These are phyloP conservation scores for Chironomus striatipennis DNA, from an alignment of 1,140 invertebrate species.

Conservation along the genomic window DNA sequence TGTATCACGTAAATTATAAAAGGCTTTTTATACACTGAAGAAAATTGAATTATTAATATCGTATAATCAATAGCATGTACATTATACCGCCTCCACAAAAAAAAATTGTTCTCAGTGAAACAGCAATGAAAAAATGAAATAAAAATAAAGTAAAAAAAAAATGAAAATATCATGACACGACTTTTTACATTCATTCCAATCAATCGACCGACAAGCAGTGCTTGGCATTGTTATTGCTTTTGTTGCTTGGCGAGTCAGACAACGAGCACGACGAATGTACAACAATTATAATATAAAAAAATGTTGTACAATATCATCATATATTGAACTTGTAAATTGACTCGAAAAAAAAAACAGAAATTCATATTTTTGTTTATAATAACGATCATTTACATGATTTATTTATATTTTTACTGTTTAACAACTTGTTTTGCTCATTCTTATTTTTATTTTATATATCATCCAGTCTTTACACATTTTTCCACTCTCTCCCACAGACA, in stretches of 20 bases:
- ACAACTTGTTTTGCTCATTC: conserved; percentile 18
- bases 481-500: too few relatives aligned
- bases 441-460: too few relatives aligned
- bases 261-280: not conserved
- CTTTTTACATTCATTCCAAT: not conserved
- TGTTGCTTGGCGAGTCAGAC: not conserved
- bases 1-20: too few relatives aligned
- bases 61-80: too few relatives aligned
- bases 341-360: not conserved
- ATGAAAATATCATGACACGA: not conserved
- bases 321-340: not conserved
- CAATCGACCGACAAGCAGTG: not conserved
- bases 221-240: not conserved
- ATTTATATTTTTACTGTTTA: conserved; percentile 6
- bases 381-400: conserved; percentile 20
- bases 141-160: not conserved
- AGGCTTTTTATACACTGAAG: too few relatives aligned
- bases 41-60: too few relatives aligned
- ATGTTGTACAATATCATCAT: conserved; percentile 3
- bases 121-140: too few relatives aligned
- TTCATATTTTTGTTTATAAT: conserved; percentile 9
- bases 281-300: not conserved
- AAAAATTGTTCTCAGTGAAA: not conserved
- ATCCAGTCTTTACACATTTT: too few relatives aligned
- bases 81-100: not conserved